Evolutionary conservation across 2,888 invertebrate species (phyloP), one percentile per base, ranked within the genome.

Genomic region (Bombyx huttoni): DNA sequence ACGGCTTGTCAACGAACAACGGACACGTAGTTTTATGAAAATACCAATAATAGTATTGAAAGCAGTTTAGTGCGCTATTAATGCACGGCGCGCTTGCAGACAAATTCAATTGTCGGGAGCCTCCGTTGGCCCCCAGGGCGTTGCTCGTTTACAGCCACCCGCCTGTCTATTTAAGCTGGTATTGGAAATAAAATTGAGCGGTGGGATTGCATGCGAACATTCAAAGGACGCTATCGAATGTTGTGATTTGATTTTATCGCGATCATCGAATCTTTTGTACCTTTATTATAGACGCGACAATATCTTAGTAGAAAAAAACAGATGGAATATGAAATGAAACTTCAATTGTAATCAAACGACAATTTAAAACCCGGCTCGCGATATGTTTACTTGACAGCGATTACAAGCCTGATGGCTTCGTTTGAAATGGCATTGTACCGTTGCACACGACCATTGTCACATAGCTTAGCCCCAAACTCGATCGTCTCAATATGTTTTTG

Each of bases 71-170:
- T 78, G 68, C 70, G 78, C 80, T 78, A 80, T 86, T 85, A 85
- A 83, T 78, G 73, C 71, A 70, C 70, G 74, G 72, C 71, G 79
- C 79, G 83, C 80, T 82, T 75, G 85, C 83, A 85, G 87, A 88
- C 87, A 85, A 88, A 88, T 84, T 87, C 84, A 87, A 87, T 87
- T 86, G 84, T 77, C 81, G 78, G 72, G 67, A 81, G 79, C 80
- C 78, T 78, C 80, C 79, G 67, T 63, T 67, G 67, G 58, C 79
- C 81, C 75, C 78, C 79, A 66, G 81, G 82, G 81, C 73, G 78
- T 74, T 78, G 71, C 74, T 75, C 81, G 75, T 75, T 80, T 78
- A 79, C 77, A 79, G 78, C 76, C 63, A 74, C 73, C 73, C 76
- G 77, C 75, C 78, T 76, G 79, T 77, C 80, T 80, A 82, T 82